These are phyloP conservation scores for Acleris literana DNA, from an alignment of 2,888 invertebrate genomes.

Conservation along the genomic window DNA sequence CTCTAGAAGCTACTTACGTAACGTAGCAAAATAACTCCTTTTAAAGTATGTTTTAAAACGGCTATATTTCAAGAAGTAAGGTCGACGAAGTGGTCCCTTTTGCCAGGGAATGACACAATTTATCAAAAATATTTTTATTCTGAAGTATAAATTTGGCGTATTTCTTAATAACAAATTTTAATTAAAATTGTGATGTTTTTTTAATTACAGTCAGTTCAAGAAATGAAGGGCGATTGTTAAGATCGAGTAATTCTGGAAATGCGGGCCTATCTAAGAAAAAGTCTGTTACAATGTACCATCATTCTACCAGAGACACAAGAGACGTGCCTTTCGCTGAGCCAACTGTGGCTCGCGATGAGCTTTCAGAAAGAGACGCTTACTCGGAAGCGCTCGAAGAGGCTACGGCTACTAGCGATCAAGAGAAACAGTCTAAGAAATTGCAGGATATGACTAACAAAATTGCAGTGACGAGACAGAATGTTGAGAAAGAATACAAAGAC, in stretches of 20 bases:
- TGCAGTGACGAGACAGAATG: conserved; percentile 86
- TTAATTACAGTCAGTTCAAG: conserved; percentile 50
- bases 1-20: too few species aligned
- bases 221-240: conserved; percentile 46
- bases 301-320: conserved; percentile 61
- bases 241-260: conserved; percentile 42
- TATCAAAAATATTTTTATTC: too few species aligned
- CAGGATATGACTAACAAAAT: conserved; percentile 64
- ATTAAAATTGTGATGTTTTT: neutral
- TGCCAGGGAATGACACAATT: too few species aligned
- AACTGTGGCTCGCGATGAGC: conserved; percentile 59
- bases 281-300: conserved; percentile 69
- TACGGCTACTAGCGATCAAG: conserved; percentile 41
- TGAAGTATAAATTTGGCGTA: neutral
- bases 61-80: too few species aligned
- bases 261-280: conserved; percentile 48
- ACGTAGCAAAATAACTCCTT: too few species aligned
- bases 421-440: conserved; percentile 53
- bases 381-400: conserved; percentile 65
- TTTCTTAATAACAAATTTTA: neutral
- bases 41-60: too few species aligned
- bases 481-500: conserved; percentile 75
- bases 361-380: conserved; percentile 67
- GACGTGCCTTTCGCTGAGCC: conserved; percentile 53
- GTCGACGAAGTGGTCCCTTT: too few species aligned